Percentiles rank a stretch among this genome's conserved stretches.
phyloP scores from a whole-genome alignment of 2,797 vertebrate genomes.

The Aldrovandia affinis region DNA sequence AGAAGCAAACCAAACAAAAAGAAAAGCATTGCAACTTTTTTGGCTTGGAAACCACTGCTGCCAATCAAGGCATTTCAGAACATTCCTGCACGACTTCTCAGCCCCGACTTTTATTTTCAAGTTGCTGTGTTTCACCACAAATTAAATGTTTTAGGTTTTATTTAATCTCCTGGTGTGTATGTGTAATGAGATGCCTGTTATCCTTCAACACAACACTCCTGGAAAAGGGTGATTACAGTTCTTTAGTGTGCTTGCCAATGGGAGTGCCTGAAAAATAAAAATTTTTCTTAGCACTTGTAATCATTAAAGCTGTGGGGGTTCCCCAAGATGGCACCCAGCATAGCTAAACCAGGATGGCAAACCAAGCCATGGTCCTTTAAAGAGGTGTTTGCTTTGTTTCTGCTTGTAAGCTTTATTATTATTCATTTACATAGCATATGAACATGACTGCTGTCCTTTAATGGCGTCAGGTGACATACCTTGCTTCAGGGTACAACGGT shows the following conservation, averaged over 20 bases:
- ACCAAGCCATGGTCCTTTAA: background rate
- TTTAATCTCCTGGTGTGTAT: no score
- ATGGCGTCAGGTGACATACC: background rate
- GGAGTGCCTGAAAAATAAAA: background rate
- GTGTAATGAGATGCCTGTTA: background rate
- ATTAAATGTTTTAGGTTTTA: no score
- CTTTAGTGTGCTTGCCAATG: background rate
- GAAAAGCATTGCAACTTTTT: background rate
- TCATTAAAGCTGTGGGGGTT: background rate
- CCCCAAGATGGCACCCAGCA: background rate
- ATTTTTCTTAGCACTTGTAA: slow-evolving; percentile 3
- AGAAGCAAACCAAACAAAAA: background rate
- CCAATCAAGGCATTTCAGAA: background rate
- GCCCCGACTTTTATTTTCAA: background rate
- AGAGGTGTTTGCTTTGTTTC: background rate
- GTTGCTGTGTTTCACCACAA: background rate
- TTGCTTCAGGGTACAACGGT: background rate
- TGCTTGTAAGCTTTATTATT: background rate
- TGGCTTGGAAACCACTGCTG: background rate
- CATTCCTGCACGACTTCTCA: background rate
- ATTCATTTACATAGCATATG: background rate
- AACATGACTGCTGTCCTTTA: background rate
- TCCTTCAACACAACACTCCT: background rate
- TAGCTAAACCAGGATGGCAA: background rate
- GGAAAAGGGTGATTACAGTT: background rate